phyloP scores from a whole-genome alignment of 2,113 vertebrate genomes.

The Terrapene triunguis region DNA sequence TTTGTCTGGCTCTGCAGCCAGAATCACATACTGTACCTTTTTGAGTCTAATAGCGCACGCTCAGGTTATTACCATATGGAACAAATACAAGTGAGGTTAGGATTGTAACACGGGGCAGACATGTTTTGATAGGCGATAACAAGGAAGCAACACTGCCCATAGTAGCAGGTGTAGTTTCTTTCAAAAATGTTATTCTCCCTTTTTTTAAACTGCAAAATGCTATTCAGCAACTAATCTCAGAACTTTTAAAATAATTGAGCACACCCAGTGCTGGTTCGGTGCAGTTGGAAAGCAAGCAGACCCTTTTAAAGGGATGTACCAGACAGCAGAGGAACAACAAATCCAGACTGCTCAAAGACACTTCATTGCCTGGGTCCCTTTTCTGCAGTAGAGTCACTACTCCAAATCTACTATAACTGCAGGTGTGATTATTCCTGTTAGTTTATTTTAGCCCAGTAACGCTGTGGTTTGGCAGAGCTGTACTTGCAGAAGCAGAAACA shows the following conservation, averaged over 20 bases:
- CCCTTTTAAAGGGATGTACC: background rate
- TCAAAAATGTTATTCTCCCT: background rate
- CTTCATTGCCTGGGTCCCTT: background rate
- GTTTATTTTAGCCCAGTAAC: background rate
- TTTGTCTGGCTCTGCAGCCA: background rate
- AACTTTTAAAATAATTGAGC: background rate
- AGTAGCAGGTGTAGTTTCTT: background rate
- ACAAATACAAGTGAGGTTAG: background rate
- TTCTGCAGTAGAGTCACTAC: background rate
- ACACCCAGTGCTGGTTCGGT: background rate
- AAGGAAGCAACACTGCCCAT: background rate
- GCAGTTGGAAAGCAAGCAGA: background rate
- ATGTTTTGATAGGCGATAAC: background rate
- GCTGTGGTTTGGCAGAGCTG: background rate
- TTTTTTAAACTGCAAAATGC: background rate
- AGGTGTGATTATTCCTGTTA: background rate
- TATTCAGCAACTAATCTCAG: background rate
- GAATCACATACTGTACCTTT: background rate
- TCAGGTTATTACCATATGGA: background rate
- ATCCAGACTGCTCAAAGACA: background rate
- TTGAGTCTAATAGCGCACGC: rapidly evolving
- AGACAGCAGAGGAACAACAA: background rate
- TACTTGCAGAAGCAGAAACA: background rate
- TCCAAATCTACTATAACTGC: background rate
- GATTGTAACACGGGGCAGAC: background rate